Percentiles rank a stretch among this genome's conserved stretches.
These are phyloP conservation scores for Heliconius himera DNA, from an alignment of 1,140 invertebrate genomes.

Conservation along the genomic window DNA sequence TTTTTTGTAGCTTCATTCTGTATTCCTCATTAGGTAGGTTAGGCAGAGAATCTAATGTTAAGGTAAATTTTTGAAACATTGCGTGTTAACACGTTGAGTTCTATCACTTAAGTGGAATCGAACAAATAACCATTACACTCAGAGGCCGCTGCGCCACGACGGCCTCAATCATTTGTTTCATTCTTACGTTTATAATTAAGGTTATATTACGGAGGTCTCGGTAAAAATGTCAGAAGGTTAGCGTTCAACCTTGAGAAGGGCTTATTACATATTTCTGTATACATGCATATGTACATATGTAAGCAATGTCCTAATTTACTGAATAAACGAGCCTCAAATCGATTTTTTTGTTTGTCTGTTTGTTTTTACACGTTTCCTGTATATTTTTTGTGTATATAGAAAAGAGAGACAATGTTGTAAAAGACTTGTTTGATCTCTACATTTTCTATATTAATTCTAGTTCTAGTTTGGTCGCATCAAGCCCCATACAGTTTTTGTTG, in stretches of 20 bases:
- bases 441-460: too few relatives aligned
- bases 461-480: too few relatives aligned
- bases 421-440: too few relatives aligned
- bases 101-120: background rate
- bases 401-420: too few relatives aligned
- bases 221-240: constrained; percentile 9
- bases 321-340: background rate
- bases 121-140: background rate
- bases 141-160: background rate
- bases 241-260: background rate
- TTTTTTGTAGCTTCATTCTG: background rate
- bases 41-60: background rate
- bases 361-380: too few relatives aligned
- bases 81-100: background rate
- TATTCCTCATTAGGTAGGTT: background rate
- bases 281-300: background rate
- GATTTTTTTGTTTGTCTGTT: too few relatives aligned
- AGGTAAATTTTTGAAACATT: background rate
- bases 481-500: too few relatives aligned
- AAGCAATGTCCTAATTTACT: background rate
- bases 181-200: background rate
- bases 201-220: background rate
- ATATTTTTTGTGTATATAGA: too few relatives aligned
- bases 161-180: background rate
- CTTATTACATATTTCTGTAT: background rate